Conservation (phyloP, 2,888 invertebrate genomes). For the Seira ritae region DNA sequence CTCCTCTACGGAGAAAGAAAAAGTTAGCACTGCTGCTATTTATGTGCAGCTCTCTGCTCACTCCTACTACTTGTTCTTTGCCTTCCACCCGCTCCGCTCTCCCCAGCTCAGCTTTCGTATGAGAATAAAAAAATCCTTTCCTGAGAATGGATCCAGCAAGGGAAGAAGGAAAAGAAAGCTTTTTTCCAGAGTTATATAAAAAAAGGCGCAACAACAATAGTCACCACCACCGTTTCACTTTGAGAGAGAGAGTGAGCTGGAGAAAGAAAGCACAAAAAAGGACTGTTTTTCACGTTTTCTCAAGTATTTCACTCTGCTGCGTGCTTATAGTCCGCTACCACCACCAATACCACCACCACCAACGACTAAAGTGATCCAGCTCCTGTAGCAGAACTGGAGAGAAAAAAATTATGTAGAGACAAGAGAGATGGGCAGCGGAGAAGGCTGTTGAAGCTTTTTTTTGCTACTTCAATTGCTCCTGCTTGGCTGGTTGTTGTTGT, state of each 20-base stretch:
- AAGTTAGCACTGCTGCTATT: conserved; percentile 21
- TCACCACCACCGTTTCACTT: conserved; percentile 20
- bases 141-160: conserved; percentile 11
- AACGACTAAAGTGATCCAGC: conserved; percentile 9
- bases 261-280: conserved; percentile 34
- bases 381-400: neutral
- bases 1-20: conserved; percentile 35
- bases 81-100: neutral
- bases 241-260: conserved; percentile 35
- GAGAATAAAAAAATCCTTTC: conserved; percentile 6
- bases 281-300: conserved; percentile 52
- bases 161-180: conserved; percentile 1
- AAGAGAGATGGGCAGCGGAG: conserved; percentile 32
- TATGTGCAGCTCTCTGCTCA: conserved; percentile 40
- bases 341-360: conserved; percentile 35
- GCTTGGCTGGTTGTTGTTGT: conserved; percentile 36
- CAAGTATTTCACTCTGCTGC: conserved; percentile 25
- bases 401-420: conserved; percentile 38
- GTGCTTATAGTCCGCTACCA: conserved; percentile 46
- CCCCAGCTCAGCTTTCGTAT: neutral
- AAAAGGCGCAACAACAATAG: conserved; percentile 30
- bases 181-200: neutral
- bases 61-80: conserved; percentile 49
- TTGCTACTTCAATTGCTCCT: conserved; percentile 27
- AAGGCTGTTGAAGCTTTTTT: conserved; percentile 34